Evolutionary conservation across 2,797 vertebrate species (phyloP).

Genomic region (Molossus alvarezi): DNA sequence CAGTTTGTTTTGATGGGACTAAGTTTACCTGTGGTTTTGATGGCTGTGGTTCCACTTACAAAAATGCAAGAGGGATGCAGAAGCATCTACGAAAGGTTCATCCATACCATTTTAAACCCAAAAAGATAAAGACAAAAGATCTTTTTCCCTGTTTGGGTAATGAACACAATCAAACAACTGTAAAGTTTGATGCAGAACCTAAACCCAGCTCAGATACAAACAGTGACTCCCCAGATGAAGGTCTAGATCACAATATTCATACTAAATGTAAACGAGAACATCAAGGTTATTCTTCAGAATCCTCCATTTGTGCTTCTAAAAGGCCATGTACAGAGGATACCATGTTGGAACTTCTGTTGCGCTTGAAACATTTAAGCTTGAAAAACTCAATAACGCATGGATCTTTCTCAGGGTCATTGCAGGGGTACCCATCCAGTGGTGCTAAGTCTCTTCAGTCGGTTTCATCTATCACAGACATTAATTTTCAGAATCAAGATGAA

Average conservation of each 20-base stretch:
- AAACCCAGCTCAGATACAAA: slow-evolving; percentile 88
- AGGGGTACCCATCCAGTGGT: slow-evolving; percentile 90
- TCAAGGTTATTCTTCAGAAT: slow-evolving; percentile 89
- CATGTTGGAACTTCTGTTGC: slow-evolving; percentile 94
- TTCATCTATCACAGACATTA: slow-evolving; percentile 89
- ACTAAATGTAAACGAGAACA: slow-evolving; percentile 84
- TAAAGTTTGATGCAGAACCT: slow-evolving; percentile 86
- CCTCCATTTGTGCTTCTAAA: slow-evolving; percentile 87
- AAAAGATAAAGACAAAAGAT: slow-evolving; percentile 90
- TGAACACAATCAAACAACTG: slow-evolving; percentile 84
- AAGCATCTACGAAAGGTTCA: slow-evolving; percentile 95
- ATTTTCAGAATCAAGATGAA: slow-evolving; percentile 89
- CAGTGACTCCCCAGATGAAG: slow-evolving; percentile 88
- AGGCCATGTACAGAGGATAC: slow-evolving; percentile 90
- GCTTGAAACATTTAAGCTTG: slow-evolving; percentile 95
- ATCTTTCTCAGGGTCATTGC: slow-evolving; percentile 88
- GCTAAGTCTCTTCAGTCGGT: slow-evolving; percentile 90
- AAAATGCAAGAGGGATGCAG: slow-evolving; percentile 94
- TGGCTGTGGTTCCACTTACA: slow-evolving; percentile 95
- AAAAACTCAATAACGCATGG: slow-evolving; percentile 91
- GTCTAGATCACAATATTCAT: slow-evolving; percentile 82
- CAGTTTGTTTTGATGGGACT: slow-evolving; percentile 96
- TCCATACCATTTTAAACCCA: slow-evolving; percentile 94
- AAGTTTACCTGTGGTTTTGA: slow-evolving; percentile 96
- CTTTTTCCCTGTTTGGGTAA: slow-evolving; percentile 76